Evolutionary conservation across 2,113 vertebrate genomes (phyloP), one percentile per base, ranked within the genome.

Genomic region (Albula glossodonta): DNA sequence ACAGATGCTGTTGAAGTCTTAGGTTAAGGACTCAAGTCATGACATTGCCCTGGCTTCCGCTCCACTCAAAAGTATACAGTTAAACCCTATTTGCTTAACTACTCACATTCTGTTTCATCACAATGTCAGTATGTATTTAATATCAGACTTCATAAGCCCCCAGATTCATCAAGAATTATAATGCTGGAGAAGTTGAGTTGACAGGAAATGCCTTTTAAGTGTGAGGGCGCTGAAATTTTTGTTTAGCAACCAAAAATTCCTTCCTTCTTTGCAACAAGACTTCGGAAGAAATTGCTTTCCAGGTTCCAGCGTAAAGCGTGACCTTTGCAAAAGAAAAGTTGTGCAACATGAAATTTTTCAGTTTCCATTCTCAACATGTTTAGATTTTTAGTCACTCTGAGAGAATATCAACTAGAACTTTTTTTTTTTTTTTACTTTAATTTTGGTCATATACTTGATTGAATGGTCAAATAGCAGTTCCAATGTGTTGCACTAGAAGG

Each of bases 161-260:
- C 11, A 51, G 1, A 81, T 7, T 17, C 79, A 81, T 84, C 41
- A 84, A 41, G 25, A 17, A 7, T 70, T 17, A 53, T 51, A 25
- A 74, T 17, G 17, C 15, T 5, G 22, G 12, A 81, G 83, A 77
- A 79, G 25, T 74, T 51, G 31, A 84, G 52, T 74, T 49, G 51
- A 19, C 41, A 66, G 60, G 60, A 84, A 84, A 84, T 51, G 56
- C n/a, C 50, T 25, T 51, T 50, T 49, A 53, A 77, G 25, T 84
- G 48, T 84, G 83, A 49, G 51, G 83, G 56, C 49, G 51, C 60
- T 51, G 63, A 74, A n/a, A 78, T 60, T 49, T 60, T 12, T 80
- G 13, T 48, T 80, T 48, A 63, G 17, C 53, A 60, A 80, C 52
- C 41, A 19, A 41, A 84, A 50, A 48, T 80, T 79, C 22, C 41